These are phyloP conservation scores for Blastobasis adustella DNA, from an alignment of 2,888 invertebrate species.

Conservation along the genomic window DNA sequence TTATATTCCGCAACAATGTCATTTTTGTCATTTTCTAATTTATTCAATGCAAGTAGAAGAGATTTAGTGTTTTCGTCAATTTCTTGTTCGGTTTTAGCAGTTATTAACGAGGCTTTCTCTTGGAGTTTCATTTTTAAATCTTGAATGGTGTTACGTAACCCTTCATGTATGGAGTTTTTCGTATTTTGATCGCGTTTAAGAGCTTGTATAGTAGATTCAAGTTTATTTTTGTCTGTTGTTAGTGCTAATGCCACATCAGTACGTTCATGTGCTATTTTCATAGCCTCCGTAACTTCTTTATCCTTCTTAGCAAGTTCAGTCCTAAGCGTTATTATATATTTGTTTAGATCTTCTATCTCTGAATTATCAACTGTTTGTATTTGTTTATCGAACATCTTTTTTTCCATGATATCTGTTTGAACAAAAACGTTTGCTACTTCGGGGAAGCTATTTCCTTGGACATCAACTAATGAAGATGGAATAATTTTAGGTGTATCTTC, in stretches of 20 bases:
- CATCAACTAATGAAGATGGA: slow-evolving; percentile 12
- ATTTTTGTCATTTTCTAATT: slow-evolving; percentile 60
- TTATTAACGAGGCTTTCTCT: slow-evolving; percentile 29
- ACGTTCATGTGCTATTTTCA: slow-evolving; percentile 44
- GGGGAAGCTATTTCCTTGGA: slow-evolving; percentile 6
- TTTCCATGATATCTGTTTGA: slow-evolving; percentile 37
- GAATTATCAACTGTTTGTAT: slow-evolving; percentile 43
- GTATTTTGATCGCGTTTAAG: slow-evolving; percentile 37
- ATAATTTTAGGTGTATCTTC: slow-evolving; percentile 5
- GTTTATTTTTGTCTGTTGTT: slow-evolving; percentile 47
- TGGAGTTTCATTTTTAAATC: slow-evolving; percentile 35
- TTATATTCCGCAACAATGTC: slow-evolving; percentile 63
- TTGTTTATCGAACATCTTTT: neutral
- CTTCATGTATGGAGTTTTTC: slow-evolving; percentile 38
- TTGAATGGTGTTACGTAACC: slow-evolving; percentile 30
- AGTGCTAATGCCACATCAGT: slow-evolving; percentile 41
- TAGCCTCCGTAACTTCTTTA: slow-evolving; percentile 48
- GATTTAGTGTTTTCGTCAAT: slow-evolving; percentile 56
- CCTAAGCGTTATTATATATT: slow-evolving; percentile 25
- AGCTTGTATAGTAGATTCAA: slow-evolving; percentile 38
- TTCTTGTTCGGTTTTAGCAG: slow-evolving; percentile 32
- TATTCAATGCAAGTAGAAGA: slow-evolving; percentile 47
- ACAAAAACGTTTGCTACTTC: slow-evolving; percentile 22
- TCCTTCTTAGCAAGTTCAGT: slow-evolving; percentile 27
- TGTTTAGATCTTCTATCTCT: slow-evolving; percentile 23